phyloP scores from a whole-genome alignment of 2,113 vertebrate genomes.

The Crypturellus undulatus region DNA sequence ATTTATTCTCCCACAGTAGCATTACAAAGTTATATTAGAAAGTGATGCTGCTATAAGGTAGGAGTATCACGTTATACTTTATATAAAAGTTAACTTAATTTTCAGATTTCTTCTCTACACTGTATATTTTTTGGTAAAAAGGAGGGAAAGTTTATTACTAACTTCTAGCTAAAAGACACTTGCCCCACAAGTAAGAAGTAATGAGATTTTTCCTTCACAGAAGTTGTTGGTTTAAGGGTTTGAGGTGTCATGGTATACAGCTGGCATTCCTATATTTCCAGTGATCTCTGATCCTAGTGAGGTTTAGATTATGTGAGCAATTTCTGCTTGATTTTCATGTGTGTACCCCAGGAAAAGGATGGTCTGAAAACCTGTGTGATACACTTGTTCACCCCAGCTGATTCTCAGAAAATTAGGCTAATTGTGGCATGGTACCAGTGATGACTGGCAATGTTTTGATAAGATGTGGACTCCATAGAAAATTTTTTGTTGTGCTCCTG shows the following conservation, averaged over 20 bases:
- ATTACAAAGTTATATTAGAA: neutral
- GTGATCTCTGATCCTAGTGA: neutral
- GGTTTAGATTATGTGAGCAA: neutral
- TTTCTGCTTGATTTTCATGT: neutral
- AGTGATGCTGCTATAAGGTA: slow-evolving; percentile 16
- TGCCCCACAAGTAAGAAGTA: neutral
- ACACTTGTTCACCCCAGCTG: neutral
- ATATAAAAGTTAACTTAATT: neutral
- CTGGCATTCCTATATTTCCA: neutral
- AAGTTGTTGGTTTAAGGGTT: neutral
- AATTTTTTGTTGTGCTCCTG: neutral
- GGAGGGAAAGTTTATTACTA: neutral
- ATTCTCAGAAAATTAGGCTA: neutral
- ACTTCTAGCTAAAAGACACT: neutral
- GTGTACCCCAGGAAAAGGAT: neutral
- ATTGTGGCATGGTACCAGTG: neutral
- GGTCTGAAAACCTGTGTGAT: neutral
- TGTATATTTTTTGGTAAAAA: neutral
- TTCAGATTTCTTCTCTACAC: neutral
- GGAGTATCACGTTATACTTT: neutral
- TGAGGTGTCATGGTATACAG: neutral
- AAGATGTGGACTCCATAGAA: neutral
- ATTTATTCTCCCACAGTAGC: slow-evolving; percentile 20
- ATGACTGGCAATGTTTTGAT: neutral
- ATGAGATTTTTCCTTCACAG: neutral